Conservation (phyloP, 2,113 vertebrate species). For the Scopus umbretta region DNA sequence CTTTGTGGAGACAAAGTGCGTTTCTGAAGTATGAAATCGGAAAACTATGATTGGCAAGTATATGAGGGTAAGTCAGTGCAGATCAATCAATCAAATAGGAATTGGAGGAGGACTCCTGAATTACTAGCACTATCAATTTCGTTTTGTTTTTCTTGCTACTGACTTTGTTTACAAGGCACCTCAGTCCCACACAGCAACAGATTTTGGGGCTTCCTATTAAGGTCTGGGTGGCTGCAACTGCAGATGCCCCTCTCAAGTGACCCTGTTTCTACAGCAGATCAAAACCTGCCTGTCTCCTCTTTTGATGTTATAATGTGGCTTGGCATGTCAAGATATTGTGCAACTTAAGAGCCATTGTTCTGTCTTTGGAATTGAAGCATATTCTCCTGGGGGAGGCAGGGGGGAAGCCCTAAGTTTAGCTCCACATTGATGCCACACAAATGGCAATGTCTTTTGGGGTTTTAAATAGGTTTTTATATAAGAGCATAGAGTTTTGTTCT, state of each 20-base stretch:
- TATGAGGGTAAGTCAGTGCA: not conserved
- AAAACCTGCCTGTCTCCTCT: not conserved
- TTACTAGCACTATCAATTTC: not conserved
- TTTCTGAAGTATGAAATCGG: slow-evolving; percentile 7
- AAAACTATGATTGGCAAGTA: not conserved
- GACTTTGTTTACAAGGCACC: not conserved
- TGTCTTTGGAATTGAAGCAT: not conserved
- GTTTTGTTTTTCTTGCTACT: not conserved
- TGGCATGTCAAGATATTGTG: not conserved
- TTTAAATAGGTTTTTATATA: not conserved
- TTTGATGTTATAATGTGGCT: not conserved
- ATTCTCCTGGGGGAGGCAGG: not conserved
- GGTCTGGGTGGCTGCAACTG: not conserved
- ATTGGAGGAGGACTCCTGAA: not conserved
- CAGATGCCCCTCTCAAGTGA: not conserved
- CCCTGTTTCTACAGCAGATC: not conserved
- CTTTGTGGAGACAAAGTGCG: not conserved
- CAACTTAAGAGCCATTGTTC: not conserved
- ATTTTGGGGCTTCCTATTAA: not conserved
- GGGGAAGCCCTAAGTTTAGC: not conserved
- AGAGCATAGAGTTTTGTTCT: not conserved
- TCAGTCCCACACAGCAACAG: not conserved
- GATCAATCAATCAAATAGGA: not conserved
- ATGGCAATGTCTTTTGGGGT: not conserved
- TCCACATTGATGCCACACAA: not conserved